Percentiles rank a stretch among this genome's conserved stretches.
These are phyloP conservation scores for Macquaria australasica DNA, from an alignment of 2,113 vertebrate genomes.

Conservation along the genomic window DNA sequence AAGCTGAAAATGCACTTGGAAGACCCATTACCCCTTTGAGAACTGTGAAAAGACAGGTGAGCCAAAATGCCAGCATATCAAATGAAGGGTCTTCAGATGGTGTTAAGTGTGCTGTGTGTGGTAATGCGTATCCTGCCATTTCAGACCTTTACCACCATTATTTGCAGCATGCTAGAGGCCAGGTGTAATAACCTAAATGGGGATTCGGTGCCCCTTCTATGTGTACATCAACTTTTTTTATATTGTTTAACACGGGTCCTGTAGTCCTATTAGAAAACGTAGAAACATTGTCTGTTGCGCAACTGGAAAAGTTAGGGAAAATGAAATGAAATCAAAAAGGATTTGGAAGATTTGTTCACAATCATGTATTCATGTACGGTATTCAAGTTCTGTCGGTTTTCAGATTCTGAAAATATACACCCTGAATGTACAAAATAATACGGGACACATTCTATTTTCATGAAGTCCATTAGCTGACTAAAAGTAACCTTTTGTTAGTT, in stretches of 20 bases:
- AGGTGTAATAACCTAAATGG: slow-evolving; percentile 65
- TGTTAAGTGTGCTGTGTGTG: slow-evolving; percentile 80
- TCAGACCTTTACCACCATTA: slow-evolving; percentile 85
- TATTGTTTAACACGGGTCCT: background rate
- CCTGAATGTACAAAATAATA: slow-evolving; percentile 18
- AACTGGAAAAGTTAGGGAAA: background rate
- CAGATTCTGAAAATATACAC: background rate
- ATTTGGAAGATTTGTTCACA: background rate
- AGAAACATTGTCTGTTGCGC: background rate
- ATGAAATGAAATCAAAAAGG: background rate
- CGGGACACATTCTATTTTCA: background rate
- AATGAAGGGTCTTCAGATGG: slow-evolving; percentile 36
- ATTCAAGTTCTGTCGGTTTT: background rate
- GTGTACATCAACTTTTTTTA: background rate
- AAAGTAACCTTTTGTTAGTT: background rate
- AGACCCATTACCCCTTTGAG: slow-evolving; percentile 35
- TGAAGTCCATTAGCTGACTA: background rate
- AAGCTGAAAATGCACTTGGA: slow-evolving; percentile 6
- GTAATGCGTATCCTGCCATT: slow-evolving; percentile 67
- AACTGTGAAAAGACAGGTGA: slow-evolving; percentile 12
- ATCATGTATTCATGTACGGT: background rate
- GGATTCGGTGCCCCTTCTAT: background rate
- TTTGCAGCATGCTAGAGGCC: slow-evolving; percentile 83
- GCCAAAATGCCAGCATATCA: slow-evolving; percentile 16
- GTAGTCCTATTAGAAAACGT: background rate